Evolutionary conservation across 2,888 invertebrate species (phyloP).

Genomic region (Aleiodes alternator): DNA sequence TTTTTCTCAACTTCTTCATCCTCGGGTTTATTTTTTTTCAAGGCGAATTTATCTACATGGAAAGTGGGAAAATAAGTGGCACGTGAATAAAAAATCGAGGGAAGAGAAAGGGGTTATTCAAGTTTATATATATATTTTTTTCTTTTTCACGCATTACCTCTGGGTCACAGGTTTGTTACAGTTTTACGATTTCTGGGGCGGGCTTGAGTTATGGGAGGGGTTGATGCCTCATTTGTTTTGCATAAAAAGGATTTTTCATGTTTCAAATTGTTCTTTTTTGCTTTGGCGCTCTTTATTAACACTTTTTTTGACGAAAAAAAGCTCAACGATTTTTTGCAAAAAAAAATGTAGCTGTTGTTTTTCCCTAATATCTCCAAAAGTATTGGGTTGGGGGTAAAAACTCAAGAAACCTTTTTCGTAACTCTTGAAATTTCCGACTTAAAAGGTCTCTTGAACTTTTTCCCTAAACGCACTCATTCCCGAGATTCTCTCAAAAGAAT

Average conservation of each 20-base stretch:
- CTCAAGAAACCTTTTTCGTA: too few species aligned
- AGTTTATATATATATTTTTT: neutral
- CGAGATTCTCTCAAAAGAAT: too few species aligned
- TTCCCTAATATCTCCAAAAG: too few species aligned
- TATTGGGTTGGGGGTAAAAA: too few species aligned
- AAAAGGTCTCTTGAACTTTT: too few species aligned
- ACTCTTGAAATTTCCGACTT: too few species aligned
- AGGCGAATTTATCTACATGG: slow-evolving; percentile 28
- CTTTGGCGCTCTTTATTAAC: neutral
- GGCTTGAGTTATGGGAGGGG: slow-evolving; percentile 1
- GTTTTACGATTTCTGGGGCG: slow-evolving; percentile 18
- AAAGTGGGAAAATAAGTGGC: slow-evolving; percentile 13
- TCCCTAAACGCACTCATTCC: too few species aligned
- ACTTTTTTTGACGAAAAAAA: neutral
- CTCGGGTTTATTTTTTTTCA: slow-evolving; percentile 7
- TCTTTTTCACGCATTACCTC: neutral
- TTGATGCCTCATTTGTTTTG: slow-evolving; percentile 10
- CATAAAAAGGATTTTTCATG: slow-evolving; percentile 6
- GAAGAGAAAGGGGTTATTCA: slow-evolving; percentile 8
- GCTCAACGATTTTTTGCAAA: neutral
- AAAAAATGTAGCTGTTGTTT: too few species aligned
- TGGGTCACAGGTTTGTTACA: slow-evolving; percentile 7
- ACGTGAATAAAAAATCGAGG: slow-evolving; percentile 1
- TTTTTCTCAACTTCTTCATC: slow-evolving; percentile 26
- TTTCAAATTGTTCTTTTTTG: neutral